Evolutionary conservation across 1,140 invertebrate genomes (phyloP), one percentile per base, ranked within the genome.

Genomic region (Lethrus apterus): DNA sequence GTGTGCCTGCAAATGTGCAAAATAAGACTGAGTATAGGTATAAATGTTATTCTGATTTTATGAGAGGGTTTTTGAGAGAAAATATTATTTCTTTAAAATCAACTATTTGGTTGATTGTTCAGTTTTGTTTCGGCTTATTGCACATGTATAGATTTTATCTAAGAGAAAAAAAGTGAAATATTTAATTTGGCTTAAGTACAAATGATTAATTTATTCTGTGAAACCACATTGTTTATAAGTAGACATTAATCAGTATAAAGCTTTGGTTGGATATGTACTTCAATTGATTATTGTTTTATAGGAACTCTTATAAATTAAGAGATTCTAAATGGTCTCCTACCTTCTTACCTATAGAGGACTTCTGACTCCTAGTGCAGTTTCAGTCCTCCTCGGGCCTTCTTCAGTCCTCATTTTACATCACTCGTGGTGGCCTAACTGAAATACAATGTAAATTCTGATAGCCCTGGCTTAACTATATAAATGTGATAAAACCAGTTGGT

Each of bases 351-450:
- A 55, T 11, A 51, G 58, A 60, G 56, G 58, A 56, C 58, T 60
- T 60, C 58, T 60, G 58, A 56, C 52, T 60, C 56, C 56, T 58
- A 50, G 40, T 56, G 51, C 54, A n/a, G n/a, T n/a, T n/a, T n/a
- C 55, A 48, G 51, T 58, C 56, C 56, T 48, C 43, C 45, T 46
- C 53, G 48, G 35, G 41, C 19, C 34, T 44, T 44, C 14, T 31
- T 30, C 21, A 23, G 20, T 13, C 17, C 21, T 18, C 15, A 5
- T 14, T 23, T 17, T 5, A 10, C 26, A 2, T 13, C 18, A 20
- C 32, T 35, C 32, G 21, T 19, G 21, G 35, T 30, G 35, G 45
- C 35, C 35, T 40, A 47, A 30, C 1, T 31, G 9, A 19, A 14
- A n/a, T 48, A 18, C 10, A 35, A 17, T 35, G 19, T 44, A 30